Percentiles rank a stretch among this genome's conserved stretches.
These are phyloP conservation scores for Dascyllus trimaculatus DNA, from an alignment of 2,113 vertebrate genomes.

Conservation along the genomic window DNA sequence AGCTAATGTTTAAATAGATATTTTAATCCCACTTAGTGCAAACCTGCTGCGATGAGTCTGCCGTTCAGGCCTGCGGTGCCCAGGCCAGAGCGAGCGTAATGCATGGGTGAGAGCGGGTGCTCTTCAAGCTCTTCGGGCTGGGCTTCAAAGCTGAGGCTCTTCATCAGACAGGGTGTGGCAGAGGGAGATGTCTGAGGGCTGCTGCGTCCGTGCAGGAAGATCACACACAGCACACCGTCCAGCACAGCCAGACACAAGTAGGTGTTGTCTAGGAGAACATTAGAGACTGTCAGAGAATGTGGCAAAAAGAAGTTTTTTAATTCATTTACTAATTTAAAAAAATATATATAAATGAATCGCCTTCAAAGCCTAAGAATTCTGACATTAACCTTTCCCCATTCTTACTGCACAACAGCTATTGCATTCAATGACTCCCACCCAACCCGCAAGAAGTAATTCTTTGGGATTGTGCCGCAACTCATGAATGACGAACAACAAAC, in stretches of 20 bases:
- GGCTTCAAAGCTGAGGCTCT: conserved; percentile 96
- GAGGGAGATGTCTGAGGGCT: conserved; percentile 96
- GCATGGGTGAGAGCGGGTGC: conserved; percentile 95
- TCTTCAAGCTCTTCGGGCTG: conserved; percentile 88
- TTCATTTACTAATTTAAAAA: background rate
- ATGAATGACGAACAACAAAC: no score
- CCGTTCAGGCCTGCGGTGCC: conserved; percentile 91
- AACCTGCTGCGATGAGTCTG: conserved; percentile 94
- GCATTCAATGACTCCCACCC: no score
- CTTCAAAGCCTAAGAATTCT: background rate
- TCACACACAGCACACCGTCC: conserved; percentile 94
- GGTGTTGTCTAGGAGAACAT: conserved; percentile 87
- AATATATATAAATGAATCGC: no score
- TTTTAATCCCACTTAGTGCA: background rate
- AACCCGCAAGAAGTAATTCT: no score
- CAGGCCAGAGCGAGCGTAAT: conserved; percentile 95
- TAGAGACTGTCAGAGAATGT: background rate
- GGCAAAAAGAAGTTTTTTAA: background rate
- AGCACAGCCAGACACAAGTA: conserved; percentile 97
- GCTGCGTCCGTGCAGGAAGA: conserved; percentile 96
- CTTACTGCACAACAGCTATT: background rate
- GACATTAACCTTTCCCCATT: background rate
- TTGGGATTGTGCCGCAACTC: no score
- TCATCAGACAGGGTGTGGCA: conserved; percentile 93
- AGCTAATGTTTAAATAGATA: background rate